Conservation (phyloP, 2,797 vertebrate species). For the Gadopsis marmoratus region DNA sequence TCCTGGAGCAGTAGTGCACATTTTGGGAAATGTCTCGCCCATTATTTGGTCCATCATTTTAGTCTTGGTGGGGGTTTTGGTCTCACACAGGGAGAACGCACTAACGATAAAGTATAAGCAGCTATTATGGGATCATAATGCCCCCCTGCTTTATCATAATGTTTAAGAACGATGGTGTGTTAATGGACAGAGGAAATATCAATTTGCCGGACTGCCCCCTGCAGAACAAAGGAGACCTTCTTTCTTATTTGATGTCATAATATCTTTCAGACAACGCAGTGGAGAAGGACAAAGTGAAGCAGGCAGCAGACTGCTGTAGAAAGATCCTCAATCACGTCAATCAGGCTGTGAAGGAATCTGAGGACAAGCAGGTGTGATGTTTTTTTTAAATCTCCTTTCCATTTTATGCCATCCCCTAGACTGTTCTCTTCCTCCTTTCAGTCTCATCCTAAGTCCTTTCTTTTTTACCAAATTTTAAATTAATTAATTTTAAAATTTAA, state of each 20-base stretch:
- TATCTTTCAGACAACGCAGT: conserved; percentile 87
- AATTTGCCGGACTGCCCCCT: conserved; percentile 53
- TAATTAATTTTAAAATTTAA: too few relatives aligned
- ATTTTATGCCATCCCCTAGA: conserved; percentile 6
- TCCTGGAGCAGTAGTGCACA: conserved; percentile 45
- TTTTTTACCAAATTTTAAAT: too few relatives aligned
- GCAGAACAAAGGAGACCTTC: conserved; percentile 34
- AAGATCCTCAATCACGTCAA: conserved; percentile 96
- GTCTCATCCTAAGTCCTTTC: conserved; percentile 20
- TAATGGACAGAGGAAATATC: conserved; percentile 63
- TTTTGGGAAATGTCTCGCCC: conserved; percentile 63
- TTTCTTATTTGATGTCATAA: conserved; percentile 41
- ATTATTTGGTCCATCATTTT: conserved; percentile 71
- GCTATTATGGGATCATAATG: conserved; percentile 72
- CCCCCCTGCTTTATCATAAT: conserved; percentile 67
- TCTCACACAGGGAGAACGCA: conserved; percentile 56
- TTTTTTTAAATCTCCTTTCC: conserved; percentile 21
- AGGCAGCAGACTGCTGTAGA: conserved; percentile 94
- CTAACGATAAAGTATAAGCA: conserved; percentile 73
- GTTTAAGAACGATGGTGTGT: conserved; percentile 55
- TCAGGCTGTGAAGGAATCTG: conserved; percentile 96
- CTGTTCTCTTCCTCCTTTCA: conserved; percentile 22
- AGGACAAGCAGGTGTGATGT: conserved; percentile 92
- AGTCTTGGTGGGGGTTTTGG: conserved; percentile 50
- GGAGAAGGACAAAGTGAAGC: conserved; percentile 95